Evolutionary conservation across 2,888 invertebrate genomes (phyloP).

Genomic region (Geotrupes spiniger): DNA sequence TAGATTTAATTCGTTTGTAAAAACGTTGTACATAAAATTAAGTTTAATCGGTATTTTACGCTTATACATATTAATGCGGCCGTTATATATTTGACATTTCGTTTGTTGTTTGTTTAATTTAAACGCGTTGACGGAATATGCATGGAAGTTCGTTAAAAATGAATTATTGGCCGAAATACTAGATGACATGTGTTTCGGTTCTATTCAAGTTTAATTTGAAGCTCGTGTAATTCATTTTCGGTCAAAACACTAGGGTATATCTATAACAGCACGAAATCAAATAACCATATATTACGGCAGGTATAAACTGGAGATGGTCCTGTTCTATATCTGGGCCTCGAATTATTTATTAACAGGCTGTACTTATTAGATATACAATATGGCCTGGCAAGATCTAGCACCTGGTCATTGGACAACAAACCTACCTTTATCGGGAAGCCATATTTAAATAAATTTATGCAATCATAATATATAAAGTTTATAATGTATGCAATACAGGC

Average conservation of each 20-base stretch:
- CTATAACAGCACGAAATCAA: slow-evolving; percentile 28
- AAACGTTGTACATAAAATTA: no score
- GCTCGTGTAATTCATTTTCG: slow-evolving; percentile 28
- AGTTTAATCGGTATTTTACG: no score
- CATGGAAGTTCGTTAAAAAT: slow-evolving; percentile 16
- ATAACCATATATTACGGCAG: slow-evolving; percentile 31
- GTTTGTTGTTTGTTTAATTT: neutral
- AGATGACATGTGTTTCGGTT: slow-evolving; percentile 10
- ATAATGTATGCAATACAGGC: no score
- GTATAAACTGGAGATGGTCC: slow-evolving; percentile 30
- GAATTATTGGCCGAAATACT: slow-evolving; percentile 13
- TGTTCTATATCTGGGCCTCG: slow-evolving; percentile 29
- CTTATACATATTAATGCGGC: no score
- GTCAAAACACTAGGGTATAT: slow-evolving; percentile 31
- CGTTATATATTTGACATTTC: no score
- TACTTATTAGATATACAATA: slow-evolving; percentile 33
- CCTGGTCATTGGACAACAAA: slow-evolving; percentile 31
- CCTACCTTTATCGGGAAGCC: slow-evolving; percentile 18
- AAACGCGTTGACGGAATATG: neutral
- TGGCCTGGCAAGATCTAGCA: slow-evolving; percentile 31
- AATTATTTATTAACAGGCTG: slow-evolving; percentile 34
- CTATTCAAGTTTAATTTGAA: slow-evolving; percentile 14
- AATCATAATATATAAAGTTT: no score
- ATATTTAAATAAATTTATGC: slow-evolving; percentile 13
- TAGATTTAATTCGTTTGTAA: no score